phyloP scores from a whole-genome alignment of 2,797 vertebrate genomes.

The Benthosema pterotum region DNA sequence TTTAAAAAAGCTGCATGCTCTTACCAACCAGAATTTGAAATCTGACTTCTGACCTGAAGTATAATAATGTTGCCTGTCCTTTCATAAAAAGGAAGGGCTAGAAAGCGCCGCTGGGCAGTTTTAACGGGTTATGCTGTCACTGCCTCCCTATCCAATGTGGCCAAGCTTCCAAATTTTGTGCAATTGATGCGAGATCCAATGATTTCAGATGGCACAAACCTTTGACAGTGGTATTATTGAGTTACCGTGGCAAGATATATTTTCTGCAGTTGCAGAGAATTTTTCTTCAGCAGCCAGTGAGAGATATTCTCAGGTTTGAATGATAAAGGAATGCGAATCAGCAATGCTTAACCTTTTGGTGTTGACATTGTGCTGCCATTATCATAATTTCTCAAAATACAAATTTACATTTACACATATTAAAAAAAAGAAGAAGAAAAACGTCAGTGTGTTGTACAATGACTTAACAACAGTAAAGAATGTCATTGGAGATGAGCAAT shows the following conservation, averaged over 20 bases:
- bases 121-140: conserved; percentile 33
- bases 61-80: conserved; percentile 52
- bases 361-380: too few species aligned
- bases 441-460: too few species aligned
- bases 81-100: conserved; percentile 7
- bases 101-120: conserved; percentile 31
- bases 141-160: conserved; percentile 21
- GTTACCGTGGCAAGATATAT: conserved; percentile 14
- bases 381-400: too few species aligned
- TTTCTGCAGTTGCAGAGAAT: conserved; percentile 8
- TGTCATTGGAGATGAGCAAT: too few species aligned
- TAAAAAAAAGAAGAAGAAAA: too few species aligned
- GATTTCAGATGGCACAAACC: conserved; percentile 23
- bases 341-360: not conserved
- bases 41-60: conserved; percentile 56
- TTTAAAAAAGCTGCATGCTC: conserved; percentile 55
- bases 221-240: conserved; percentile 30
- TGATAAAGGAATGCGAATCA: not conserved
- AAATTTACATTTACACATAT: too few species aligned
- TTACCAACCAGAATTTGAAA: conserved; percentile 63
- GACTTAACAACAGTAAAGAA: too few species aligned
- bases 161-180: conserved; percentile 37
- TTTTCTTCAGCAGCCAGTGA: conserved; percentile 25
- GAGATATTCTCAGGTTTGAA: conserved; percentile 22
- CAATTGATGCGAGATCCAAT: conserved; percentile 16